These are phyloP conservation scores for Galagoides demidoff DNA, from an alignment of 2,797 vertebrate species.

Conservation along the genomic window DNA sequence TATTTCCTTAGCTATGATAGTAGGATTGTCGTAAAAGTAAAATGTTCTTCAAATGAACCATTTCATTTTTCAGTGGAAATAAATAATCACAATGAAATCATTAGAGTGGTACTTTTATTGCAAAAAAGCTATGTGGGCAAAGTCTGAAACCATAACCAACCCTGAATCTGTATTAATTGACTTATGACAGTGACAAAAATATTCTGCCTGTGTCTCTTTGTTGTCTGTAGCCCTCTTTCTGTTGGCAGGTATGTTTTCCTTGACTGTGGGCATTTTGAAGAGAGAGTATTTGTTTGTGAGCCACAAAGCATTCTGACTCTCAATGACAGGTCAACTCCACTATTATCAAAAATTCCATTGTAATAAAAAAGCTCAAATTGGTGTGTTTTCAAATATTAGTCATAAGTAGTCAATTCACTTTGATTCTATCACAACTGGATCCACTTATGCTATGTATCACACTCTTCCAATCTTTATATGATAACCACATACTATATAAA, in stretches of 20 bases:
- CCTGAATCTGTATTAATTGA: not conserved
- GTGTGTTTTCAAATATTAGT: not conserved
- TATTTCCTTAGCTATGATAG: not conserved
- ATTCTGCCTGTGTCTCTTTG: not conserved
- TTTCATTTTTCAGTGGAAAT: not conserved
- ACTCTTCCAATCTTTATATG: not conserved
- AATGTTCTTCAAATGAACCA: not conserved
- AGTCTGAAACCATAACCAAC: not conserved
- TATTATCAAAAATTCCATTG: not conserved
- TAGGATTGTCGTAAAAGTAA: not conserved
- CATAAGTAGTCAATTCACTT: not conserved
- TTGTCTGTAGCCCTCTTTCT: not conserved
- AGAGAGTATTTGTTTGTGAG: not conserved
- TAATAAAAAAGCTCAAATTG: not conserved
- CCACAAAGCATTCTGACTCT: not conserved
- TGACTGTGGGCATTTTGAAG: not conserved
- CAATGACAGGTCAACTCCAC: not conserved
- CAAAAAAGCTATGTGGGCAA: not conserved
- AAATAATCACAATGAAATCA: not conserved
- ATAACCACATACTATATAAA: not conserved
- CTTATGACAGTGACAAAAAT: not conserved
- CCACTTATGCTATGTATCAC: not conserved
- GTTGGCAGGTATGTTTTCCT: not conserved
- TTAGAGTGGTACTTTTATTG: not conserved
- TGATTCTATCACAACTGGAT: not conserved